Evolutionary conservation across 2,113 vertebrate species (phyloP), one percentile per base, ranked within the genome.

Genomic region (Alosa alosa): DNA sequence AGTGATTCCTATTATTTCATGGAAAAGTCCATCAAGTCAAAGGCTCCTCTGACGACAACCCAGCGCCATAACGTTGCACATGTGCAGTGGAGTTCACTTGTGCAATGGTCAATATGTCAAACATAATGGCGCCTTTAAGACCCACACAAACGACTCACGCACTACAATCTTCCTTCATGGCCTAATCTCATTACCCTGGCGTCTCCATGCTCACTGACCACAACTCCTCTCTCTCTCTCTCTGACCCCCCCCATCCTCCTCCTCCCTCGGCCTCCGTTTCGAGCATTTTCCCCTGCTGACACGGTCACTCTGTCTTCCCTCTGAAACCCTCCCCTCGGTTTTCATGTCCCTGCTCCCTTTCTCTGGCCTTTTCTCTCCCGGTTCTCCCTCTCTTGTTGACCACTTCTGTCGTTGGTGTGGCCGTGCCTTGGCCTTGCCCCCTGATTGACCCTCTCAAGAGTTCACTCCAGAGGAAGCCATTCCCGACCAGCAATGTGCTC

Each of bases 401-500:
- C 72, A 39, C 72, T 78, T 36, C 72, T 39, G 72, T 39, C 13
- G 60, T 60, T 60, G 47, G 81, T 82, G 85, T 91, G 92, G 88
- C 88, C 91, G 93, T 91, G 88, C 92, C 92, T 88, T 91, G 89
- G 89, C 89, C 90, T 83, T 94, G 91, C 90, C 93, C 93, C 47
- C 52, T 49, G 88, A 86, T 83, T 94, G 94, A 95, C 92, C 93
- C 90, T 86, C 82, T 81, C 86, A 84, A 90, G 87, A 92, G 93
- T 93, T 94, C 92, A 90, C 1, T 39, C 81, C 44, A 89, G 89
- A 92, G 93, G 93, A 90, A 94, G 92, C 90, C 92, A 87, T 90
- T 88, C 83, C 86, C 89, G 85, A 86, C 90, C 68, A 86, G 68
- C 83, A 90, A 90, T 91, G 87, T 88, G 93, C 92, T 94, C 93